phyloP scores from a whole-genome alignment of 2,113 vertebrate species.

The Apodemus speciosus region DNA sequence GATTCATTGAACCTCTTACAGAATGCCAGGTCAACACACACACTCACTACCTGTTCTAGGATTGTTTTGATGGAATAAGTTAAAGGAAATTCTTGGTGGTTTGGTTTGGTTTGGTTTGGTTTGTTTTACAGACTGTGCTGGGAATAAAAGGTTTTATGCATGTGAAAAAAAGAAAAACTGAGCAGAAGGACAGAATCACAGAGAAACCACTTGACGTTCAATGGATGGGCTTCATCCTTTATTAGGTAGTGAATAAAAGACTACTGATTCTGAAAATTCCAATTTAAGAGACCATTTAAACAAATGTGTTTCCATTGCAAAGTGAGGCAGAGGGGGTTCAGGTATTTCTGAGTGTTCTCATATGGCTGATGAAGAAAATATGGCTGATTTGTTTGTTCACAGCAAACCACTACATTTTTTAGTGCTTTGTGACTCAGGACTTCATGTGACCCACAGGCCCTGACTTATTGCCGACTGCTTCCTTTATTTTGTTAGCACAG shows the following conservation, averaged over 20 bases:
- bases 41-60: not conserved
- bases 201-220: slow-evolving; percentile 83
- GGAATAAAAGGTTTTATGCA: not conserved
- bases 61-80: not conserved
- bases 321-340: slow-evolving; percentile 85
- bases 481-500: slow-evolving; percentile 72
- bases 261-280: slow-evolving; percentile 87
- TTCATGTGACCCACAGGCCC: slow-evolving; percentile 81
- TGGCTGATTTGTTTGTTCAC: slow-evolving; percentile 83
- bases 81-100: not conserved
- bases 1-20: not conserved
- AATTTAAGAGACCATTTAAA: slow-evolving; percentile 84
- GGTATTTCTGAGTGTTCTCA: slow-evolving; percentile 80
- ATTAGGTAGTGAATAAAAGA: slow-evolving; percentile 90
- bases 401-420: slow-evolving; percentile 78
- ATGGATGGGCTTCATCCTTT: slow-evolving; percentile 90
- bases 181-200: slow-evolving; percentile 78
- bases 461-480: slow-evolving; percentile 70
- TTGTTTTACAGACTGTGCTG: not conserved
- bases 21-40: not conserved
- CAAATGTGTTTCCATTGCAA: slow-evolving; percentile 85
- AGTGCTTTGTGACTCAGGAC: slow-evolving; percentile 81
- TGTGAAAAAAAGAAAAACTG: not conserved
- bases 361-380: slow-evolving; percentile 82
- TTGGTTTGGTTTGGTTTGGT: not conserved